Evolutionary conservation across 2,113 vertebrate species (phyloP).

Genomic region (Bettongia penicillata): DNA sequence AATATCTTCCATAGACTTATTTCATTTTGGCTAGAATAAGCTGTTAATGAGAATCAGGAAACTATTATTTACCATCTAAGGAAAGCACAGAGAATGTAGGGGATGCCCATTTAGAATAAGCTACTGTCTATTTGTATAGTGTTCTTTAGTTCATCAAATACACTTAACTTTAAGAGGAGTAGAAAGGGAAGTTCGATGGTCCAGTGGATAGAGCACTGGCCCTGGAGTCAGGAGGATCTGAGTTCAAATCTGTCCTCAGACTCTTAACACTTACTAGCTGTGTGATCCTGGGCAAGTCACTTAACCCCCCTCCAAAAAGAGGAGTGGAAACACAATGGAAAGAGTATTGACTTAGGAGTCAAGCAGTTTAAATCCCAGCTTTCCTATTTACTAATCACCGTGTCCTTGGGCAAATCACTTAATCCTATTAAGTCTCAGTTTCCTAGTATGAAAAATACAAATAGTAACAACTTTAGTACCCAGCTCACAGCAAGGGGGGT

Average conservation of each 20-base stretch:
- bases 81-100: slow-evolving; percentile 57
- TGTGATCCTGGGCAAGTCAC: not conserved
- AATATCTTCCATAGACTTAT: slow-evolving; percentile 28
- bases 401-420: not conserved
- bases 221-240: not conserved
- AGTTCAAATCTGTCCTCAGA: not conserved
- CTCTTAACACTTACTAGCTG: not conserved
- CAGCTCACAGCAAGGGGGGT: not conserved
- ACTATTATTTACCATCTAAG: slow-evolving; percentile 30
- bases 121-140: not conserved
- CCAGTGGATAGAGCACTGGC: not conserved
- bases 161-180: not conserved
- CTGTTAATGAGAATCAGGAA: slow-evolving; percentile 50
- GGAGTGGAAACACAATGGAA: not conserved
- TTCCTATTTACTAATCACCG: not conserved
- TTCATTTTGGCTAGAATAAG: slow-evolving; percentile 43
- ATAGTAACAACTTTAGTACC: not conserved
- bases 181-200: not conserved
- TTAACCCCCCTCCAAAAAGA: no score
- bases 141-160: not conserved
- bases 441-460: not conserved
- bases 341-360: not conserved
- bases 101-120: slow-evolving; percentile 21
- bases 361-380: not conserved
- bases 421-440: not conserved